Percentiles rank a stretch among this genome's conserved stretches.
Evolutionary conservation across 2,113 vertebrate species (phyloP).

Genomic region (Cololabis saira): DNA sequence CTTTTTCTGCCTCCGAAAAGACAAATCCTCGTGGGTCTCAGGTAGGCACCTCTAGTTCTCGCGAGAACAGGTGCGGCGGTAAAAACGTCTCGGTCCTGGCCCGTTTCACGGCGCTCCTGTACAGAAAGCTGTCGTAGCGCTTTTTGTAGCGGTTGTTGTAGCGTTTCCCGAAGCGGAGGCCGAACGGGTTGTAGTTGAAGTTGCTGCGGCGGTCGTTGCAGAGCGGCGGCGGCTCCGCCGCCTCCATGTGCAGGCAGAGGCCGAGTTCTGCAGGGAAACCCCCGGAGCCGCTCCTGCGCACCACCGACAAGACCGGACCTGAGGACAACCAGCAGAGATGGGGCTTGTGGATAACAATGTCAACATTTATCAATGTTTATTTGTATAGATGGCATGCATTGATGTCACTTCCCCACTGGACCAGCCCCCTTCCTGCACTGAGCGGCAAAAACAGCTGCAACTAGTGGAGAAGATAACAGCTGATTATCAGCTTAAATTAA

Average conservation of each 20-base stretch:
- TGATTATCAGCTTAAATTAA: too few relatives aligned
- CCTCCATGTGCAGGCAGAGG: too few relatives aligned
- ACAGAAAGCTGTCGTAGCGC: background rate
- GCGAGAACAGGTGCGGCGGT: constrained; percentile 53
- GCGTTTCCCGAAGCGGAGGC: constrained; percentile 83
- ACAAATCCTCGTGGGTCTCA: constrained; percentile 27
- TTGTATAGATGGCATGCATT: too few relatives aligned
- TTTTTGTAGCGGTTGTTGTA: constrained; percentile 7
- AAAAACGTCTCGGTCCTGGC: constrained; percentile 42
- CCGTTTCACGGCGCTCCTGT: constrained; percentile 20
- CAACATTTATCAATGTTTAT: too few relatives aligned
- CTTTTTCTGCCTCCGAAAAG: background rate
- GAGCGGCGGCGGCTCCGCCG: constrained; percentile 65
- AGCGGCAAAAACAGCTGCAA: too few relatives aligned
- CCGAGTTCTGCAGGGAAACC: constrained; percentile 64
- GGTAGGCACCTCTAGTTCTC: constrained; percentile 50
- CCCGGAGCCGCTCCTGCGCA: constrained; percentile 70
- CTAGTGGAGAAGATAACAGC: too few relatives aligned
- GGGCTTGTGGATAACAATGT: background rate
- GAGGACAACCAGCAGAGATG: background rate
- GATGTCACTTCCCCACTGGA: too few relatives aligned
- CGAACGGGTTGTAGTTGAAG: constrained; percentile 85
- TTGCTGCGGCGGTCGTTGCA: constrained; percentile 79
- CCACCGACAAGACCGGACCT: constrained; percentile 37
- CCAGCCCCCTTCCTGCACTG: too few relatives aligned